Evolutionary conservation across 1,140 invertebrate species (phyloP), one percentile per base, ranked within the genome.

Genomic region (Mactra quadrangularis): DNA sequence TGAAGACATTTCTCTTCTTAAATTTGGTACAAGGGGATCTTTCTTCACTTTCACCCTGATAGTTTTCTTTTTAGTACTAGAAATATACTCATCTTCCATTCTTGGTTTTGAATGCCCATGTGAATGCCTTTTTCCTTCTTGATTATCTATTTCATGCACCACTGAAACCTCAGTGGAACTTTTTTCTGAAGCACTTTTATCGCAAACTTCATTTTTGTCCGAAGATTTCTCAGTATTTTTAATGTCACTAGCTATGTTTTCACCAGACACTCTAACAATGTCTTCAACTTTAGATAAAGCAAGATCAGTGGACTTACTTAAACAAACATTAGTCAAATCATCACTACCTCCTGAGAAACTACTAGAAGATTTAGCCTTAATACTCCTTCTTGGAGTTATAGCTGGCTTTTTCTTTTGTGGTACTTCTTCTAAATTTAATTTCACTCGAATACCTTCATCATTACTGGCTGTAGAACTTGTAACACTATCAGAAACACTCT

Each of bases 361-460:
- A 41, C 15, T 41, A 41, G 15, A 6, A 41, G 6, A 7, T 15
- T 41, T 41, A 7, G 38, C 38, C 15, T 41, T 41, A 41, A 66
- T 55, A 57, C 77, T 81, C 60, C 52, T 81, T 60, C 77, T 81
- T 9, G 77, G 77, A 11, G 77, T 81, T n/a, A 81, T 71, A 3
- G 50, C 47, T 29, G 77, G 77, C 25, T 70, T 71, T 62, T 68
- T 78, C 59, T 64, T 52, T 45, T 78, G 25, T 47, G 2, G 47
- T 25, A 78, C 27, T 68, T 78, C 62, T 33, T 22, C 29, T 17
- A 68, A 45, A 33, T 66, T 35, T 27, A 78, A 57, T 31, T 66
- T 78, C 9, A 78, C 76, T 35, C 76, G 33, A 25, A 78, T 68
- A 15, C 62, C 22, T 52, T 78, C 76, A 25, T 66, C 2, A 29